Conservation (phyloP, 1,140 invertebrate species). For the Drosophila suzukii region DNA sequence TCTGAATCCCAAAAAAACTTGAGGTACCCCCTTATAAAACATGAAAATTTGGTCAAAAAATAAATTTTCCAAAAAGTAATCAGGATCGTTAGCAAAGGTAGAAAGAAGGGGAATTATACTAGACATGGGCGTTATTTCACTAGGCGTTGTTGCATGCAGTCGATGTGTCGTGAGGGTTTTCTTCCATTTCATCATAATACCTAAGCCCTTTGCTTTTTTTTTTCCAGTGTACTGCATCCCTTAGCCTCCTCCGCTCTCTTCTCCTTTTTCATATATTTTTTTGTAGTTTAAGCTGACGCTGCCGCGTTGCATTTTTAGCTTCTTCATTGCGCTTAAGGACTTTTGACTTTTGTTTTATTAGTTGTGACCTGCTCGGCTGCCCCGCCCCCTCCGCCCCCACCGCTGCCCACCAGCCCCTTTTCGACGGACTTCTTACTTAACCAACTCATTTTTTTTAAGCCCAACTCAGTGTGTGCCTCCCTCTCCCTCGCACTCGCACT, state of each 20-base stretch:
- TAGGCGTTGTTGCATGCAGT: too few species aligned
- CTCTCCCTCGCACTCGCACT: not conserved
- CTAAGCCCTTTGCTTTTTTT: not conserved
- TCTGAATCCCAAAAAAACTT: too few species aligned
- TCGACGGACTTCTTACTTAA: constrained; percentile 55
- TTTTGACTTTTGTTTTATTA: constrained; percentile 84
- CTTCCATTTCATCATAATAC: too few species aligned
- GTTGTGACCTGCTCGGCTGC: constrained; percentile 60
- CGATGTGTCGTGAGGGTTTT: too few species aligned
- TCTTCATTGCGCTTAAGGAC: constrained; percentile 83
- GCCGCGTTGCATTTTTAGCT: constrained; percentile 81
- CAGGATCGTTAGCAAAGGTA: too few species aligned
- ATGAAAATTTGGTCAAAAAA: too few species aligned
- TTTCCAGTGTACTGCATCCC: not conserved
- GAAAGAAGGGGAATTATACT: too few species aligned
- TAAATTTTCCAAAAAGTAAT: too few species aligned
- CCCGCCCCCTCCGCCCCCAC: not conserved
- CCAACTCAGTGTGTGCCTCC: constrained; percentile 24
- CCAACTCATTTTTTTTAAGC: constrained; percentile 34
- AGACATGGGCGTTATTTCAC: too few species aligned
- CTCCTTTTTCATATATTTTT: constrained; percentile 31
- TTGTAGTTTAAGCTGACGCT: constrained; percentile 74
- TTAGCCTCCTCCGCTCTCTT: not conserved
- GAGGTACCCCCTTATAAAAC: too few species aligned
- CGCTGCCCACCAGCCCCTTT: not conserved